Evolutionary conservation across 2,888 invertebrate genomes (phyloP), one percentile per base, ranked within the genome.

Genomic region (Mactromeris polynyma): DNA sequence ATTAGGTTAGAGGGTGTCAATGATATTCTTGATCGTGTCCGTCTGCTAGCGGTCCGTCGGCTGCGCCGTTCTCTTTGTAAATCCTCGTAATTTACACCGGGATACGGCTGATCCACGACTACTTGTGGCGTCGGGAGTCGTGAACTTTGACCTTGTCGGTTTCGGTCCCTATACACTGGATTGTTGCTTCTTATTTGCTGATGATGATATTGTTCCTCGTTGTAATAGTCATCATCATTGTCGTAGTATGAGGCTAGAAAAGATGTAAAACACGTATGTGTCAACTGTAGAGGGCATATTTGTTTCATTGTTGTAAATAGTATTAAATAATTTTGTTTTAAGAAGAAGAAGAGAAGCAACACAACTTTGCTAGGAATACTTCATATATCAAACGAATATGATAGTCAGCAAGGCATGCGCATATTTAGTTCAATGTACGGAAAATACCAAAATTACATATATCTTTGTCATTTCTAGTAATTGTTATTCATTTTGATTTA

Each of bases 1-100:
- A 94, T 94, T 11, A 94, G 78, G 54, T 91, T 93, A 17, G 93
- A 93, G 1, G 91, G 85, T 14, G 92, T 92, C 17, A 90, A 69
- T 31, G 88, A 86, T 9, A 92, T 88, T 51, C 90, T 78, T 38
- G 92, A 92, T 54, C 86, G 73, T 21, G 92, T 40, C 26, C 92
- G 81, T 36, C 90, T 64, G 14, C 84, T 77, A 11, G 86, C 38
- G 31, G 84, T 83, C 31, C 85, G 91, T 36, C 90, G 78, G 2
- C 85, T 77, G 14, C 89, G 89, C 17, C 89, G 86, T 31, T 83
- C 85, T 21, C 87, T 81, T 17, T 79, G 87, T 0, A 89, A n/a
- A 58, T 92, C 92, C 6, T 84, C 89, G 54, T 92, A 92, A 6
- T 78, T 36, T 14, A 92, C 78, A 26, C 91, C 91, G 9, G 91